A percentile compares a stretch with the other conserved stretches of the same genome.
Conservation (phyloP, 2,888 invertebrate species). For the Cryptocephalus primarius region DNA sequence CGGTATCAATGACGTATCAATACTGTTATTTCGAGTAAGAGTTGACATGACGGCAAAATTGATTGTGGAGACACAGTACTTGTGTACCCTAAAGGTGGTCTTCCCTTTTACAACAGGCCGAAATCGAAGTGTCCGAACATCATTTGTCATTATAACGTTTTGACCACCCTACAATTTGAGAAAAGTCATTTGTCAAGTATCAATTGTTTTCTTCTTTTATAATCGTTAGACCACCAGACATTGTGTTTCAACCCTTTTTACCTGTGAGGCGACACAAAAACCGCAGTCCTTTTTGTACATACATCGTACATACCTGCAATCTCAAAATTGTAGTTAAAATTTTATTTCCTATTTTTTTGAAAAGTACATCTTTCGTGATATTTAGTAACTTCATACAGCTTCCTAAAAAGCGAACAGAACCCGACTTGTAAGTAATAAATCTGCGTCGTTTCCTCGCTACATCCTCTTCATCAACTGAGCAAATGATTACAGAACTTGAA, state of each 20-base stretch:
- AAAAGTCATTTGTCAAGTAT: slow-evolving; percentile 37
- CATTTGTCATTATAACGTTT: slow-evolving; percentile 36
- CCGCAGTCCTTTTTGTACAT: too few relatives aligned
- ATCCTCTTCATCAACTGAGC: too few relatives aligned
- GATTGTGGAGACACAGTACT: slow-evolving; percentile 22
- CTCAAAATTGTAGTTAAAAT: too few relatives aligned
- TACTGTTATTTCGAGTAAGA: background rate
- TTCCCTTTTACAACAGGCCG: slow-evolving; percentile 26
- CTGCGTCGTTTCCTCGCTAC: too few relatives aligned
- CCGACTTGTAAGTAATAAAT: too few relatives aligned
- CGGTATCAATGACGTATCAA: background rate
- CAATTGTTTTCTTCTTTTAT: slow-evolving; percentile 30
- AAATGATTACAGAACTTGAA: too few relatives aligned
- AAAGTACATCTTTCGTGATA: too few relatives aligned
- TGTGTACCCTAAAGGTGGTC: slow-evolving; percentile 33
- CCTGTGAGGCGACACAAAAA: too few relatives aligned
- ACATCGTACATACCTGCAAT: too few relatives aligned
- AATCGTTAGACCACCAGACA: slow-evolving; percentile 13
- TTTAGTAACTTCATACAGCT: too few relatives aligned
- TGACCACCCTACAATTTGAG: slow-evolving; percentile 35
- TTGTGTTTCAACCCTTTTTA: background rate
- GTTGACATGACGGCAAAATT: slow-evolving; percentile 24
- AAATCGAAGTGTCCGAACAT: slow-evolving; percentile 33
- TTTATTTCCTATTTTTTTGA: too few relatives aligned
- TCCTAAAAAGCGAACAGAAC: too few relatives aligned